Evolutionary conservation across 2,113 vertebrate genomes (phyloP), one percentile per base, ranked within the genome.

Genomic region (Accipiter virgatus): DNA sequence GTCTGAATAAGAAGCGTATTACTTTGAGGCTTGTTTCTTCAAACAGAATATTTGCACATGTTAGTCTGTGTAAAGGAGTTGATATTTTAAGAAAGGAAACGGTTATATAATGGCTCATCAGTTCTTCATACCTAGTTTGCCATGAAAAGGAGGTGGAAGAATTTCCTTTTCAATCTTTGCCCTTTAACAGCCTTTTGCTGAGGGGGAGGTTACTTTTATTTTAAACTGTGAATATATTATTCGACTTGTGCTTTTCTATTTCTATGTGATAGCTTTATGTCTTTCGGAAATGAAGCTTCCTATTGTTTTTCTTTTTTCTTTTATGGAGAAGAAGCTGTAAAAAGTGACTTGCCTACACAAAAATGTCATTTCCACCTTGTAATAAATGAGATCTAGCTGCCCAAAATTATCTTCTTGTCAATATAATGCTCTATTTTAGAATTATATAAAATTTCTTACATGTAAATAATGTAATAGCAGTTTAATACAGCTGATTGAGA

Each of bases 21-120:
- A 40, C 89, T 92, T 94, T 94, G 79, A 95, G 83, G 61, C 43
- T 19, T 55, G 8, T 81, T 91, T 86, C 86, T 97, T 92, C 86
- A 80, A n/a, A 42, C 23, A 7, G 74, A 89, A 25, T 85, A 21
- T 74, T 94, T 91, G 80, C 59, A 40, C 34, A 7, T 77, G 32
- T 91, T 59, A 29, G 68, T 85, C 68, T 86, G 45, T 78, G 43
- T 22, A 56, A 85, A 88, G 38, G 56, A 86, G 62, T 6, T 75
- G 23, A 6, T 63, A 20, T 90, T 93, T 88, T 83, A 53, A 73
- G 59, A 66, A 50, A 70, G 53, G 43, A 67, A 91, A 19, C 73
- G 38, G 40, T 81, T 86, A 75, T 84, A 50, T 79, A 84, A 67
- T 81, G 83, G 48, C 61, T 83, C 18, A 56, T 92, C 34, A 36